A percentile compares a stretch with the other conserved stretches of the same genome.
phyloP scores from a whole-genome alignment of 2,113 vertebrate species.

The Peromyscus maniculatus region DNA sequence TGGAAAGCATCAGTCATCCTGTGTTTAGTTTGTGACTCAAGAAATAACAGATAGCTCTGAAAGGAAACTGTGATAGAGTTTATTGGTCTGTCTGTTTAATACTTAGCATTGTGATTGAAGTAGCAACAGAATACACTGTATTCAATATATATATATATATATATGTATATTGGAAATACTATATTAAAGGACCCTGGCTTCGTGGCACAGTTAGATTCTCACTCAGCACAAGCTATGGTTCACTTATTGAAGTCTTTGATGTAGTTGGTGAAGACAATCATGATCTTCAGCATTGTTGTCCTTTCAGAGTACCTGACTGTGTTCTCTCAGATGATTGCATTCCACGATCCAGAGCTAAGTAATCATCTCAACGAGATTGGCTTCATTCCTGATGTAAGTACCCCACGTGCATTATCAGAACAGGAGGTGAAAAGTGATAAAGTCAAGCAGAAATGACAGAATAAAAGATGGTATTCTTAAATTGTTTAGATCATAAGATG shows the following conservation, averaged over 20 bases:
- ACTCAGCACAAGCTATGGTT: not conserved
- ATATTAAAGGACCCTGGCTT: not conserved
- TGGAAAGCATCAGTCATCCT: conserved; percentile 4
- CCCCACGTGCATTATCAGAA: conserved; percentile 39
- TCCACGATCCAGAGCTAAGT: conserved; percentile 98
- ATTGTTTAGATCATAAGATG: not conserved
- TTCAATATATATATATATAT: too few relatives aligned
- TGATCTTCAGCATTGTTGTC: conserved; percentile 67
- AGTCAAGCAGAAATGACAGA: not conserved
- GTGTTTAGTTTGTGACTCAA: conserved; percentile 26
- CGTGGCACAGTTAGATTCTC: not conserved
- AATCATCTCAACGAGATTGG: conserved; percentile 99
- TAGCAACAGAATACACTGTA: not conserved
- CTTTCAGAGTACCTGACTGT: conserved; percentile 97
- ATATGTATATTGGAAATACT: not conserved
- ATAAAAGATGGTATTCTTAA: conserved; percentile 50
- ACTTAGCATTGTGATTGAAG: conserved; percentile 12
- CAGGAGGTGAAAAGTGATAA: not conserved
- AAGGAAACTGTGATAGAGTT: not conserved
- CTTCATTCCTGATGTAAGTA: conserved; percentile 99
- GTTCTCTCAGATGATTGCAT: conserved; percentile 99
- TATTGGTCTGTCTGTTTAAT: conserved; percentile 3
- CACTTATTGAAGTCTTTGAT: conserved; percentile 9
- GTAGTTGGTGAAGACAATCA: not conserved
- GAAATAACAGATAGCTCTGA: conserved; percentile 22